Evolutionary conservation across 2,113 vertebrate genomes (phyloP).

Genomic region (Corydoras maculifer): DNA sequence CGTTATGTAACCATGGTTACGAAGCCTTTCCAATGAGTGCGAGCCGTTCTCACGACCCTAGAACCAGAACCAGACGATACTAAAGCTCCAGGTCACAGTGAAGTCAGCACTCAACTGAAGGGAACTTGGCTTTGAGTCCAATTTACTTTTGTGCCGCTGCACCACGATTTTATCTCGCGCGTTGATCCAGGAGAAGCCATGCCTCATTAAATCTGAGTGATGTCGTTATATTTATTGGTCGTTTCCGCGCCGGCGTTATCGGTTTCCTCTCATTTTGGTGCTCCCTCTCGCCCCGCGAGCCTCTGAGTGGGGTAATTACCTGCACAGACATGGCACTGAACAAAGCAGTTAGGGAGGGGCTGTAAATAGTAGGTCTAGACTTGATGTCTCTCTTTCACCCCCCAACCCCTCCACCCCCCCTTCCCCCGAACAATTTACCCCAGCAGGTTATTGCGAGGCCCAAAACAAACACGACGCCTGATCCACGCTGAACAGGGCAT

Average conservation of each 20-base stretch:
- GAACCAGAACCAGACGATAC: too few species aligned
- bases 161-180: conserved; percentile 15
- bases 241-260: conserved; percentile 45
- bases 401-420: conserved; percentile 39
- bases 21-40: too few species aligned
- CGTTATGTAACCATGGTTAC: too few species aligned
- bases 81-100: too few species aligned
- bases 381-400: conserved; percentile 54
- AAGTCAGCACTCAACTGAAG: too few species aligned
- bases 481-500: not conserved
- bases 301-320: conserved; percentile 66
- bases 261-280: conserved; percentile 35
- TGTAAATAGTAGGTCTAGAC: conserved; percentile 67
- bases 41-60: too few species aligned
- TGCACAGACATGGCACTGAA: conserved; percentile 63
- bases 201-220: conserved; percentile 43
- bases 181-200: conserved; percentile 22
- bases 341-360: conserved; percentile 66
- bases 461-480: conserved; percentile 21
- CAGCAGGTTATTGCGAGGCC: conserved; percentile 9
- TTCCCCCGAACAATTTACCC: conserved; percentile 6
- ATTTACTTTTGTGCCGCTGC: not conserved
- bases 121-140: not conserved
- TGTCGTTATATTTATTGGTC: conserved; percentile 46
- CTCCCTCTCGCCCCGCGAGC: conserved; percentile 36